phyloP scores from a whole-genome alignment of 2,797 vertebrate genomes.

The Danio choprae region DNA sequence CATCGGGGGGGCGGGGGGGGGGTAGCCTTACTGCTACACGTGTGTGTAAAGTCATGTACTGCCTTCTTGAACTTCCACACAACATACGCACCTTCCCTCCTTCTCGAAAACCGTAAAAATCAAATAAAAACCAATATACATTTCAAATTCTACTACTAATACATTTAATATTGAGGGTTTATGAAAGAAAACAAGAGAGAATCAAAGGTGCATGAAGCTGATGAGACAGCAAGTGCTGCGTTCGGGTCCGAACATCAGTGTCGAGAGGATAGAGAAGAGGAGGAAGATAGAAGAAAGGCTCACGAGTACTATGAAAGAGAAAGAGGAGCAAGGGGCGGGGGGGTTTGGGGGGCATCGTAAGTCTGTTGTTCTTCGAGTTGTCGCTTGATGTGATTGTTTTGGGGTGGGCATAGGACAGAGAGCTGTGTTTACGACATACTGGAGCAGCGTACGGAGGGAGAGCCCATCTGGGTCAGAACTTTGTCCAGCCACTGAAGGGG shows the following conservation, averaged over 20 bases:
- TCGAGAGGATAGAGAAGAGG: conserved; percentile 43
- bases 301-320: conserved; percentile 87
- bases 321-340: conserved; percentile 29
- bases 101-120: conserved; percentile 73
- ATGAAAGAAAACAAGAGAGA: conserved; percentile 74
- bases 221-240: conserved; percentile 96
- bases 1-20: conserved; percentile 54
- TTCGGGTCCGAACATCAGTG: conserved; percentile 82
- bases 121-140: conserved; percentile 77
- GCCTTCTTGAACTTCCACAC: conserved; percentile 76
- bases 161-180: conserved; percentile 87
- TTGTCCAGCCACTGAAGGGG: conserved; percentile 99
- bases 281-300: conserved; percentile 69
- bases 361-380: conserved; percentile 81
- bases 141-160: conserved; percentile 85
- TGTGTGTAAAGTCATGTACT: conserved; percentile 78
- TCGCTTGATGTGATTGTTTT: conserved; percentile 67
- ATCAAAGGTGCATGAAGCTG: conserved; percentile 96
- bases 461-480: conserved; percentile 99
- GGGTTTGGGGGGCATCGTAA: conserved; percentile 75
- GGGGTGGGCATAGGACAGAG: conserved; percentile 56
- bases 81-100: conserved; percentile 64
- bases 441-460: conserved; percentile 97
- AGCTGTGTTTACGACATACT: conserved; percentile 92
- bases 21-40: conserved; percentile 64